Evolutionary conservation across 2,888 invertebrate genomes (phyloP).

Genomic region (Blastobasis lacticolella): DNA sequence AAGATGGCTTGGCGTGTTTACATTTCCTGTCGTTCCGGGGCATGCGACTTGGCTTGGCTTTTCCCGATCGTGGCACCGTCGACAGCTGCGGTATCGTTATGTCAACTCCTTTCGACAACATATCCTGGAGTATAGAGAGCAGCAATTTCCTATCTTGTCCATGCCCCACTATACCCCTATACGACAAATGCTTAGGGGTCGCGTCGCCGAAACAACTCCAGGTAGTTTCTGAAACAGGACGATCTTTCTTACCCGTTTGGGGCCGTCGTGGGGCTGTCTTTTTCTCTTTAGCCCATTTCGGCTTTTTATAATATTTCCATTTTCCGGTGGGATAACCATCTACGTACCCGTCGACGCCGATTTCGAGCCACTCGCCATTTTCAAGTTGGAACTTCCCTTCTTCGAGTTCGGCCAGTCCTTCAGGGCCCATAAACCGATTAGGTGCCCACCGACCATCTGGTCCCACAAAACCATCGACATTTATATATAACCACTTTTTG

Average conservation of each 20-base stretch:
- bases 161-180: constrained; percentile 58
- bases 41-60: constrained; percentile 14
- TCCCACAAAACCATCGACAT: constrained; percentile 51
- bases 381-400: constrained; percentile 48
- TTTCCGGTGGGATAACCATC: constrained; percentile 31
- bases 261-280: constrained; percentile 6
- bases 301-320: constrained; percentile 46
- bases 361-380: constrained; percentile 43
- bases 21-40: constrained; percentile 23
- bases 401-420: constrained; percentile 49
- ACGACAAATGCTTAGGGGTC: constrained; percentile 41
- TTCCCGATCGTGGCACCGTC: constrained; percentile 23
- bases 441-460: constrained; percentile 61
- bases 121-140: constrained; percentile 32
- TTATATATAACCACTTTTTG: constrained; percentile 55
- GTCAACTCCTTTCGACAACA: constrained; percentile 43
- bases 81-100: constrained; percentile 39
- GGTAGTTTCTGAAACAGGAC: constrained; percentile 33
- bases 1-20: constrained; percentile 41
- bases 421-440: constrained; percentile 45
- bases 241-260: constrained; percentile 12
- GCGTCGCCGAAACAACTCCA: constrained; percentile 62
- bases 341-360: constrained; percentile 59
- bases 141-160: constrained; percentile 53
- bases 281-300: constrained; percentile 12